A percentile compares a stretch with the other conserved stretches of the same genome.
These are phyloP conservation scores for Synanceia verrucosa DNA, from an alignment of 2,797 vertebrate genomes.

Conservation along the genomic window DNA sequence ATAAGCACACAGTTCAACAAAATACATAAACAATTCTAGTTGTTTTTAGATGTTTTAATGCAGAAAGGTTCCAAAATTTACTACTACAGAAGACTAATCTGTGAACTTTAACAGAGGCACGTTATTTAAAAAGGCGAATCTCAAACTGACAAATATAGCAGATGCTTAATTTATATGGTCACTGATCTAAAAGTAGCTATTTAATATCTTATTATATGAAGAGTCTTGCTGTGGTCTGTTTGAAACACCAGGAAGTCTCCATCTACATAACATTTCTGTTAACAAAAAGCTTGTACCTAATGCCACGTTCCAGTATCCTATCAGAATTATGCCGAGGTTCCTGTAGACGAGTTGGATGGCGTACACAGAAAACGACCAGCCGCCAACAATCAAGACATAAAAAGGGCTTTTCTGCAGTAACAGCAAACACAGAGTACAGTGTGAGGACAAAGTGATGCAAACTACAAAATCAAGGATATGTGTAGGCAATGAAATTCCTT, in stretches of 20 bases:
- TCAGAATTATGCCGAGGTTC: slow-evolving; percentile 90
- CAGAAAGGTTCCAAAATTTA: too few species aligned
- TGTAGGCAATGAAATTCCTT: neutral
- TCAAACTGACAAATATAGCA: neutral
- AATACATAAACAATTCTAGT: too few species aligned
- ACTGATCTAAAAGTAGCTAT: neutral
- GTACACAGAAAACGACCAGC: slow-evolving; percentile 96
- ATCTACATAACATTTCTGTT: neutral
- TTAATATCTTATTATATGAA: neutral
- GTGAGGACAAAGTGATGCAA: neutral
- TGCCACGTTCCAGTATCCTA: slow-evolving; percentile 89
- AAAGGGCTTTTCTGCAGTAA: slow-evolving; percentile 90
- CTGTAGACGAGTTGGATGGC: slow-evolving; percentile 92
- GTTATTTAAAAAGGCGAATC: neutral
- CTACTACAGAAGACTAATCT: too few species aligned
- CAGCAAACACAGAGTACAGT: slow-evolving; percentile 25
- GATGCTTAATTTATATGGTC: too few species aligned
- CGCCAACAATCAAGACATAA: slow-evolving; percentile 89
- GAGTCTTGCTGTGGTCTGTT: neutral
- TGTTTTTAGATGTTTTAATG: too few species aligned
- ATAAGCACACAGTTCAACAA: too few species aligned
- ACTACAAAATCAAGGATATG: neutral
- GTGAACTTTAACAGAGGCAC: too few species aligned
- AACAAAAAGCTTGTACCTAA: slow-evolving; percentile 81
- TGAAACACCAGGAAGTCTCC: neutral